A percentile compares a stretch with the other conserved stretches of the same genome.
Conservation (phyloP, 2,113 vertebrate species). For the Lampris megalopsis region DNA sequence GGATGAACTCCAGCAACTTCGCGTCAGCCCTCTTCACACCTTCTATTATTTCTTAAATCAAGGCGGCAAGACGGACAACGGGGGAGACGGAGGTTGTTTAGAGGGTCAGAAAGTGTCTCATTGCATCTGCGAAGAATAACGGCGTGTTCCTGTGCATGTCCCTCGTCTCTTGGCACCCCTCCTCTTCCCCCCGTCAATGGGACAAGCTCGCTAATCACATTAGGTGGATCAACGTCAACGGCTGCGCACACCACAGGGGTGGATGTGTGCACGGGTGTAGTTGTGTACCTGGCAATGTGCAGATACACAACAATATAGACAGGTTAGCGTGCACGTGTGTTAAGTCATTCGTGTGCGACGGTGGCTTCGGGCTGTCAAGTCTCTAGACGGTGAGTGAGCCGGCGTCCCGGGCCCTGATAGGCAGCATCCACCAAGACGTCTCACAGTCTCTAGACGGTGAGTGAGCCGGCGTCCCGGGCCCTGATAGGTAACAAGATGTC, state of each 20-base stretch:
- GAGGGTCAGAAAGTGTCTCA: neutral
- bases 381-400: too few species aligned
- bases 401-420: too few species aligned
- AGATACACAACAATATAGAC: neutral
- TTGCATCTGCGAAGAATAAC: neutral
- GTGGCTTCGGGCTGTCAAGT: too few species aligned
- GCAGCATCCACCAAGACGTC: too few species aligned
- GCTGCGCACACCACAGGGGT: constrained; percentile 13
- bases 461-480: too few species aligned
- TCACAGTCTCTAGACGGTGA: too few species aligned
- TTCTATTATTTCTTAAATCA: constrained; percentile 30
- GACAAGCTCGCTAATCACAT: constrained; percentile 53
- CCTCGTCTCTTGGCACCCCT: constrained; percentile 14
- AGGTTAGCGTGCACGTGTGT: neutral
- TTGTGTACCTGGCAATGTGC: neutral
- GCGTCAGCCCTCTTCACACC: constrained; percentile 23
- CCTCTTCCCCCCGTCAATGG: constrained; percentile 9
- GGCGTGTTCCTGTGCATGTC: neutral
- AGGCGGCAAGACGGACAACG: neutral
- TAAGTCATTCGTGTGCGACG: too few species aligned
- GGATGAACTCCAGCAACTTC: neutral
- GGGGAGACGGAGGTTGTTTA: neutral
- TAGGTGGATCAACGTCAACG: constrained; percentile 51
- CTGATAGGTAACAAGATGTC: too few species aligned
- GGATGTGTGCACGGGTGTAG: constrained; percentile 26